phyloP scores from a whole-genome alignment of 2,113 vertebrate species.

The Phoenicopterus ruber region DNA sequence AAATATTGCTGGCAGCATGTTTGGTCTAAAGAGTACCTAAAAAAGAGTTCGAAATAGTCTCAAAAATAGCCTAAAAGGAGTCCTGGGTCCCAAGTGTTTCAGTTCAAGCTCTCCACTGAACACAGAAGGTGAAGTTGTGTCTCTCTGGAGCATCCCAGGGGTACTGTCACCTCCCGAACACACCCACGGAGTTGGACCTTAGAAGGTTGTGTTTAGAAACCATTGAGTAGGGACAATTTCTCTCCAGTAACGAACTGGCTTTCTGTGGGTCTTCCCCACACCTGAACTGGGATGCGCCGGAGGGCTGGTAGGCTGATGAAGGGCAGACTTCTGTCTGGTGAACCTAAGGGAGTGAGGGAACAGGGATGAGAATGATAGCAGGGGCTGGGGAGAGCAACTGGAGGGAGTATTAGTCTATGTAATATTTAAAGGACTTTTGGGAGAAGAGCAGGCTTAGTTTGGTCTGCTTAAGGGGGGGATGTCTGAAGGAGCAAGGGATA shows the following conservation, averaged over 20 bases:
- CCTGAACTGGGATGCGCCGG: background rate
- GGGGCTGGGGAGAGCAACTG: background rate
- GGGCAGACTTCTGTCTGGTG: background rate
- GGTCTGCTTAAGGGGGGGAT: background rate
- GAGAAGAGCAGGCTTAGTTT: background rate
- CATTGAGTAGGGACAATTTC: background rate
- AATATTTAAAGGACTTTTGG: background rate
- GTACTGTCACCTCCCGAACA: background rate
- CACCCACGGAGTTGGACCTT: rapidly evolving
- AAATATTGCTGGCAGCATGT: background rate
- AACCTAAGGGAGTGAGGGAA: background rate
- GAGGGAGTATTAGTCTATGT: background rate
- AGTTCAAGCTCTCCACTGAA: background rate
- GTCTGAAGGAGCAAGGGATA: background rate
- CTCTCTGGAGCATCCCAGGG: background rate
- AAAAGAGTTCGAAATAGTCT: background rate
- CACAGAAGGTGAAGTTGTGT: background rate
- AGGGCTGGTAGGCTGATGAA: background rate
- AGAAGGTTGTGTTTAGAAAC: background rate
- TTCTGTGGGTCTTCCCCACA: background rate
- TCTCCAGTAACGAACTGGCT: background rate
- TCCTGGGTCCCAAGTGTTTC: background rate
- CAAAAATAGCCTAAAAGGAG: background rate
- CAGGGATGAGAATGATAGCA: background rate
- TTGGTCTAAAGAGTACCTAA: background rate